These are phyloP conservation scores for Pseudobourletiella spinata DNA, from an alignment of 1,140 invertebrate species.

Conservation along the genomic window DNA sequence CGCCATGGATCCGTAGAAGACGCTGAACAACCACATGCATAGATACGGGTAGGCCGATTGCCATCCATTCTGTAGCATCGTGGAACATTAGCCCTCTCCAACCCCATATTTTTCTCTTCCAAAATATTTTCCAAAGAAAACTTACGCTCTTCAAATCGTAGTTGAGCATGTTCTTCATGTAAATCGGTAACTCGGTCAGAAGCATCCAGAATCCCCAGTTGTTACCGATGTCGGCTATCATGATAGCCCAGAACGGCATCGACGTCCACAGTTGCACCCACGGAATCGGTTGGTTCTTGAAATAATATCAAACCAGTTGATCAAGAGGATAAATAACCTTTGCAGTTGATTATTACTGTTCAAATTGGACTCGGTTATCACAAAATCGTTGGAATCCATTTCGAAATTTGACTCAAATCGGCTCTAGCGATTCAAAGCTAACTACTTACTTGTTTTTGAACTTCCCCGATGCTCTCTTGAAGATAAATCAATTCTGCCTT, in stretches of 20 bases:
- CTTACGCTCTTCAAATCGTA: slow-evolving; percentile 7
- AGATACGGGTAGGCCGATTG: slow-evolving; percentile 65
- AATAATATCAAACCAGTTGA: no score
- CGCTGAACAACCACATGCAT: slow-evolving; percentile 1
- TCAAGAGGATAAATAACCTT: no score
- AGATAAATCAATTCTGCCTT: background rate
- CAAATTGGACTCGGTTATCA: no score
- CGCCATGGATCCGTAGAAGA: background rate
- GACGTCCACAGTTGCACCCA: slow-evolving; percentile 74
- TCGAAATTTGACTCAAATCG: no score
- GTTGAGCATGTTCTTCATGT: slow-evolving; percentile 61
- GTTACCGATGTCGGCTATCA: slow-evolving; percentile 82
- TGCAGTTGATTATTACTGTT: no score
- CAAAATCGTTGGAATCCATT: no score
- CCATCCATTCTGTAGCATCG: slow-evolving; percentile 17
- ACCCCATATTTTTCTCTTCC: no score
- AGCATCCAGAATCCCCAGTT: slow-evolving; percentile 65
- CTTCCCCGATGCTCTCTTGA: background rate
- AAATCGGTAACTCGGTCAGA: slow-evolving; percentile 69
- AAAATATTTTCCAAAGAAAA: no score
- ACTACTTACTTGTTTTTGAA: background rate
- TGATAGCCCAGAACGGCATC: slow-evolving; percentile 78
- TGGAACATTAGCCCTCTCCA: no score
- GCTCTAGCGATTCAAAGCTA: no score
- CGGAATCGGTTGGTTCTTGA: slow-evolving; percentile 47